A percentile compares a stretch with the other conserved stretches of the same genome.
phyloP scores from a whole-genome alignment of 2,113 vertebrate species.

The Raphicerus campestris region DNA sequence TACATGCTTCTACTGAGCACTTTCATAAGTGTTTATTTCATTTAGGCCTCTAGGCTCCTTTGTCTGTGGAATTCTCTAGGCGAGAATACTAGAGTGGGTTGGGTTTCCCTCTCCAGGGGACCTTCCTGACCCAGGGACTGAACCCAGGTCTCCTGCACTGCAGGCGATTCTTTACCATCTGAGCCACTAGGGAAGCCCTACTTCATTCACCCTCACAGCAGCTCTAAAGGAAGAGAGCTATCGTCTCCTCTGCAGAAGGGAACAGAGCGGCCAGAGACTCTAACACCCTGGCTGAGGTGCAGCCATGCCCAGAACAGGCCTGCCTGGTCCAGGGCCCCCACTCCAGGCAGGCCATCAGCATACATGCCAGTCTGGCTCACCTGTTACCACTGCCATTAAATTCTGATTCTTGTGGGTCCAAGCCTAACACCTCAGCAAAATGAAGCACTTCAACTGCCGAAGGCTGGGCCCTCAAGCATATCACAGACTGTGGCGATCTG shows the following conservation, averaged over 20 bases:
- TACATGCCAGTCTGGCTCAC: rapidly evolving
- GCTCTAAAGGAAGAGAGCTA: rapidly evolving
- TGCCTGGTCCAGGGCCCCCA: not conserved
- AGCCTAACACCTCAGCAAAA: not conserved
- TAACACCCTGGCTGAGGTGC: rapidly evolving
- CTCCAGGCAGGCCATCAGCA: rapidly evolving
- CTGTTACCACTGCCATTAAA: rapidly evolving
- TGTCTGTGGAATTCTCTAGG: not conserved
- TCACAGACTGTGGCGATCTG: not conserved
- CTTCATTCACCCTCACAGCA: not conserved
- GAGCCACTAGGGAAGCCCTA: not conserved
- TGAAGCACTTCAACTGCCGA: rapidly evolving
- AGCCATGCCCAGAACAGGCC: not conserved
- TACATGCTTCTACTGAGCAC: rapidly evolving
- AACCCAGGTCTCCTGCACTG: not conserved
- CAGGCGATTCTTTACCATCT: not conserved
- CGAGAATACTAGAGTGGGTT: not conserved
- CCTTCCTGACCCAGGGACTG: not conserved
- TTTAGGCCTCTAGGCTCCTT: not conserved
- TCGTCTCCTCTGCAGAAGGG: rapidly evolving
- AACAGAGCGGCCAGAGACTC: not conserved
- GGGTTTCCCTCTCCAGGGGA: not conserved
- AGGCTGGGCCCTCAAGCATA: rapidly evolving
- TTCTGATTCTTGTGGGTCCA: rapidly evolving
- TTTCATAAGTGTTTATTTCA: rapidly evolving